Conservation (phyloP, 2,113 vertebrate genomes). For the Mesitornis unicolor region DNA sequence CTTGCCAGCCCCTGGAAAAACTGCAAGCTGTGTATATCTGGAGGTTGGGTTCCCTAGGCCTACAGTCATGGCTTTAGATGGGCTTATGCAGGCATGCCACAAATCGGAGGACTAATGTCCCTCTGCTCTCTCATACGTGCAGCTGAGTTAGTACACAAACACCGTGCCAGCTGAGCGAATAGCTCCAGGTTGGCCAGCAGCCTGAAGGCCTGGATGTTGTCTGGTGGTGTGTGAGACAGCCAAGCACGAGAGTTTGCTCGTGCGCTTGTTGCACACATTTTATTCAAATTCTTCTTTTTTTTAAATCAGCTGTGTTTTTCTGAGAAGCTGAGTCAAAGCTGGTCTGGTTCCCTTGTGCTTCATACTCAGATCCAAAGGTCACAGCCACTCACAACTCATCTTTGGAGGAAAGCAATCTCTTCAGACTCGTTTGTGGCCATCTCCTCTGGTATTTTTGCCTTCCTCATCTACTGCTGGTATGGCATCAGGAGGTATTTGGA, state of each 20-base stretch:
- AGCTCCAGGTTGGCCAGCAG: not conserved
- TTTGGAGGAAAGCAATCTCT: not conserved
- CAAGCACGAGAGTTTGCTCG: not conserved
- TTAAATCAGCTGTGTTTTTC: not conserved
- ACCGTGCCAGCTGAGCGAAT: not conserved
- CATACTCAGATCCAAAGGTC: not conserved
- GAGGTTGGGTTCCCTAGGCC: not conserved
- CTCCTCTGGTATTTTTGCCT: not conserved
- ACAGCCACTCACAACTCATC: not conserved
- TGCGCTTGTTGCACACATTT: not conserved
- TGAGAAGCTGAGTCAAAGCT: not conserved
- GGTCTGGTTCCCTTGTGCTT: not conserved
- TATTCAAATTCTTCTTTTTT: not conserved
- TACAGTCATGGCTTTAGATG: not conserved
- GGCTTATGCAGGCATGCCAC: not conserved
- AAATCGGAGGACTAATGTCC: not conserved
- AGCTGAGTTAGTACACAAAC: not conserved
- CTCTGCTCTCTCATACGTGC: not conserved
- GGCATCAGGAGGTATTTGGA: not conserved
- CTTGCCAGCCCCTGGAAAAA: not conserved
- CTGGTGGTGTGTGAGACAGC: not conserved
- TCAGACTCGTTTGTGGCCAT: not conserved
- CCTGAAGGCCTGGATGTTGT: not conserved
- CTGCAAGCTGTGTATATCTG: fast-evolving
- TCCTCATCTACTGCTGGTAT: not conserved